Evolutionary conservation across 2,888 invertebrate species (phyloP).

Genomic region (Panzeria rudis): DNA sequence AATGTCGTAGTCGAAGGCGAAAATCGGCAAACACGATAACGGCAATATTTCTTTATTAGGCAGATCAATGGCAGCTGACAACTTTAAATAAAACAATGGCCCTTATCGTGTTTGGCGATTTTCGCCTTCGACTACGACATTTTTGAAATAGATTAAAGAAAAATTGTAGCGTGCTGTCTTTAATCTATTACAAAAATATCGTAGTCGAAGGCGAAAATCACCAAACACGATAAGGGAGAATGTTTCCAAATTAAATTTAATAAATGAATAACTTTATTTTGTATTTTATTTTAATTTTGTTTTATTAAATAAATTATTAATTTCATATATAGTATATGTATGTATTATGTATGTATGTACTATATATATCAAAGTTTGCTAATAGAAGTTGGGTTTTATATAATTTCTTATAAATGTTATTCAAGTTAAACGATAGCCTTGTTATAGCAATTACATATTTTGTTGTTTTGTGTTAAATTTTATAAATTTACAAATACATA

Average conservation of each 20-base stretch:
- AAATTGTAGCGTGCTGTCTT: too few relatives aligned
- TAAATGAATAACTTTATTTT: background rate
- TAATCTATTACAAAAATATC: too few relatives aligned
- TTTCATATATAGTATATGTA: conserved; percentile 23
- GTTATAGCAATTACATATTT: conserved; percentile 21
- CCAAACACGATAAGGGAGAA: too few relatives aligned
- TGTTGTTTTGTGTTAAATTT: conserved; percentile 22
- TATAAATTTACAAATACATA: conserved; percentile 55
- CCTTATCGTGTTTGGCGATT: too few relatives aligned
- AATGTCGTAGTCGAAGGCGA: too few relatives aligned
- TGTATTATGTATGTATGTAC: background rate
- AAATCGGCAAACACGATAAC: too few relatives aligned
- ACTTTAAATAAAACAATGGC: conserved; percentile 12
- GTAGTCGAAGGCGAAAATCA: too few relatives aligned
- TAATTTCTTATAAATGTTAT: conserved; percentile 12
- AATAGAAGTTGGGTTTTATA: background rate
- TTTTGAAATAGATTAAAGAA: too few relatives aligned
- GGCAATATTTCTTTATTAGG: too few relatives aligned
- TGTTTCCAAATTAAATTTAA: background rate
- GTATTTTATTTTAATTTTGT: conserved; percentile 22
- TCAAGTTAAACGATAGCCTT: conserved; percentile 28
- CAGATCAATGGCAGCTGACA: background rate
- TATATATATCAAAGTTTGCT: background rate
- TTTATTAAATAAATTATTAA: conserved; percentile 50
- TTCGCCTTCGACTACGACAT: too few relatives aligned